Percentiles rank a stretch among this genome's conserved stretches.
Conservation (phyloP, 2,888 invertebrate species). For the Drosophila ochracea region DNA sequence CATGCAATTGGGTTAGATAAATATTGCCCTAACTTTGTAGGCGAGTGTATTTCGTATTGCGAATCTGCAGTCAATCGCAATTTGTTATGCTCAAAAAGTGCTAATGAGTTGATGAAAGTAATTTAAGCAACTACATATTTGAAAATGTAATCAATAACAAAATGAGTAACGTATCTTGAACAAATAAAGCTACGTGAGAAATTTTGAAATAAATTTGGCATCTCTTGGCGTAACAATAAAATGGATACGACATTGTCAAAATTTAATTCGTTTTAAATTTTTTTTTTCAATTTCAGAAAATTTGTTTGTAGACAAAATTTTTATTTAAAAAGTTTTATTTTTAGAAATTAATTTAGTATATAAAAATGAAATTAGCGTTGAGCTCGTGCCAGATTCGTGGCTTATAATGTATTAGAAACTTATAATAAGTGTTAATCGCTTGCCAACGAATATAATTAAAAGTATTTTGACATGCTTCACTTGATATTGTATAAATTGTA, state of each 20-base stretch:
- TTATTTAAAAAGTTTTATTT: not conserved
- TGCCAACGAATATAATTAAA: not conserved
- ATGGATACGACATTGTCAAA: not conserved
- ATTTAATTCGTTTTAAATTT: not conserved
- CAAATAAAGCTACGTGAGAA: not conserved
- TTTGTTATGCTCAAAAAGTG: constrained; percentile 31
- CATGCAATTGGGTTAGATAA: constrained; percentile 61
- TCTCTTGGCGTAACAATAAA: not conserved
- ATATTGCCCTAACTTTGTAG: constrained; percentile 50
- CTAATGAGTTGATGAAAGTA: constrained; percentile 30
- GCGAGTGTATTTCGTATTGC: constrained; percentile 23
- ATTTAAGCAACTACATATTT: constrained; percentile 14
- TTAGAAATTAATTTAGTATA: not conserved
- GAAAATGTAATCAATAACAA: constrained; percentile 28
- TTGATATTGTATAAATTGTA: not conserved
- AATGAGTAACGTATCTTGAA: constrained; percentile 1
- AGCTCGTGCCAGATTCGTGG: not conserved
- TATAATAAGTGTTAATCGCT: not conserved
- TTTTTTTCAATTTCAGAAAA: not conserved
- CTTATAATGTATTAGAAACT: not conserved
- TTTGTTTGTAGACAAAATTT: not conserved
- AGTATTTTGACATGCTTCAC: constrained; percentile 3
- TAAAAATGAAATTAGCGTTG: not conserved
- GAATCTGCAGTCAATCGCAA: constrained; percentile 20
- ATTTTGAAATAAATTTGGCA: not conserved